Evolutionary conservation across 2,888 invertebrate species (phyloP), one percentile per base, ranked within the genome.

Genomic region (Crepidodera aurea): DNA sequence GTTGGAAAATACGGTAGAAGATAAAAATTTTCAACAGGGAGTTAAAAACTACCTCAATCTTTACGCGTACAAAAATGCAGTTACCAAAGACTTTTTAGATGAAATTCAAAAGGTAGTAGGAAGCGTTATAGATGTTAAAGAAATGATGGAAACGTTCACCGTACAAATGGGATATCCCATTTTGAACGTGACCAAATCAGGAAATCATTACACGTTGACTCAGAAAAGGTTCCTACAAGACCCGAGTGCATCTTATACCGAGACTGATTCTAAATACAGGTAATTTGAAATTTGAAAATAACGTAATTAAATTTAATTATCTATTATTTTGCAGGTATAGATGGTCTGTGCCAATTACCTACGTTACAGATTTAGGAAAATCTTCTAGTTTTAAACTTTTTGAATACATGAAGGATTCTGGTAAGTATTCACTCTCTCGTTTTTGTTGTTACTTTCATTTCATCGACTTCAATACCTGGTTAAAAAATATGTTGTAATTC

Each of bases 111-210:
- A 82, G 0, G 81, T 85, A 58, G 84, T 86, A 56, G 81, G 81
- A 10, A n/a, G 32, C 16, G 53, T 55, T 44, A 8, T 70, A 46
- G 63, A 72, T 44, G 65, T 72, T 12, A 55, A 80, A 72, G 84
- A 78, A 73, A 83, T 84, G 62, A 92, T 96, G 92, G 88, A 92
- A 74, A 94, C 94, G 0, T 96, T 94, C 92, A 95, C 93, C 0
- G 84, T 86, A 39, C 95, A 96, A 81, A 93, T 90, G 90, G 96
- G 96, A 0, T 91, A 89, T 73, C 96, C 96, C 0, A 84, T 95
- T 0, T 82, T 96, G 1, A 85, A 82, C 1, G 89, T 92, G 1
- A 77, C 75, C 0, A 81, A 78, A 73, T 40, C 54, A 1, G 63
- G 75, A 74, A 56, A 83, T 78, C 82, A 80, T 0, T 89, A 85